A percentile compares a stretch with the other conserved stretches of the same genome.
These are phyloP conservation scores for Caretta caretta DNA, from an alignment of 2,113 vertebrate species.

Conservation along the genomic window DNA sequence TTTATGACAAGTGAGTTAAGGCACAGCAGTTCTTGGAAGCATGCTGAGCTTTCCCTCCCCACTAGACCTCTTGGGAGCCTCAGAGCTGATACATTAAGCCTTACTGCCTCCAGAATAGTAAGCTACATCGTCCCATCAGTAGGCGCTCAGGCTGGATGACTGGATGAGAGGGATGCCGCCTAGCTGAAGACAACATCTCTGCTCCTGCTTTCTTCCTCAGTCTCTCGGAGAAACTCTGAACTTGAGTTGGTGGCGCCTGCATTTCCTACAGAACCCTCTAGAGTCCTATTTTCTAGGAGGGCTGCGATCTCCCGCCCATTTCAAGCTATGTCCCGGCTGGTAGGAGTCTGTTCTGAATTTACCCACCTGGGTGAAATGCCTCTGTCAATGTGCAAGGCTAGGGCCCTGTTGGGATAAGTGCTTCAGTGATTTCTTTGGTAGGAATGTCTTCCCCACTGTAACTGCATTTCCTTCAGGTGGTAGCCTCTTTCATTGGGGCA, in stretches of 20 bases:
- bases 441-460: not conserved
- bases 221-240: not conserved
- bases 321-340: not conserved
- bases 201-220: no score
- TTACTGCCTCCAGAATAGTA: not conserved
- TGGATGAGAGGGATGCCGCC: not conserved
- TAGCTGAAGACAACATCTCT: not conserved
- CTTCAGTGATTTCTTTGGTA: not conserved
- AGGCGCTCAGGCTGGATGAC: not conserved
- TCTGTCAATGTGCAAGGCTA: not conserved
- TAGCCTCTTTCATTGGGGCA: not conserved
- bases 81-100: not conserved
- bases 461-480: not conserved
- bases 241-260: not conserved
- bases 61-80: not conserved
- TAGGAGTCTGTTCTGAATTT: not conserved
- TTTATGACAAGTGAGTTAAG: not conserved
- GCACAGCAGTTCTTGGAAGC: not conserved
- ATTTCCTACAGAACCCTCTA: not conserved
- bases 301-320: not conserved
- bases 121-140: not conserved
- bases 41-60: not conserved
- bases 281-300: not conserved
- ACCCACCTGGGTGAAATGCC: not conserved
- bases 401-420: not conserved